A percentile compares a stretch with the other conserved stretches of the same genome.
phyloP scores from a whole-genome alignment of 2,113 vertebrate genomes.

The Prietella phreatophila region DNA sequence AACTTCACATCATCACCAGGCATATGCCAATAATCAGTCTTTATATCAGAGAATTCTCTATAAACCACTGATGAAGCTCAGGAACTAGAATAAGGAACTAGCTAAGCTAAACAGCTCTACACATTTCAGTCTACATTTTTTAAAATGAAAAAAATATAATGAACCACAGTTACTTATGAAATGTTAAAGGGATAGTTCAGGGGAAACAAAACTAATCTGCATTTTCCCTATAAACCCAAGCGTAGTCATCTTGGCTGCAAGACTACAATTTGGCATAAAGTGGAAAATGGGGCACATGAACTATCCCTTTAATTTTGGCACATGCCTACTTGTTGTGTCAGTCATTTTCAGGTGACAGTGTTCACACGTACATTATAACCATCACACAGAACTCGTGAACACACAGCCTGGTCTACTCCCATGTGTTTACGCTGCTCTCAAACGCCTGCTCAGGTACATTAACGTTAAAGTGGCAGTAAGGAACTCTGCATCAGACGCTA shows the following conservation, averaged over 20 bases:
- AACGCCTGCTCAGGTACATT: neutral
- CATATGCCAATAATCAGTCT: neutral
- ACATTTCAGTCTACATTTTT: neutral
- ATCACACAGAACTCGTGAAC: neutral
- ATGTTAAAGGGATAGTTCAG: neutral
- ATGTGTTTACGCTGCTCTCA: neutral
- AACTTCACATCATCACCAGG: slow-evolving; percentile 5
- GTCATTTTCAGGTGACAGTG: neutral
- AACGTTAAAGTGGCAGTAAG: neutral
- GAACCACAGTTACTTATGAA: neutral
- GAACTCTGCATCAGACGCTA: neutral
- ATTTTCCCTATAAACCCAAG: neutral
- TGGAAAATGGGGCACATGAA: neutral
- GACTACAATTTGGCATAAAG: neutral
- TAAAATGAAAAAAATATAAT: neutral
- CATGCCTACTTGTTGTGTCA: neutral
- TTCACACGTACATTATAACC: neutral
- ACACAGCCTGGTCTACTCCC: neutral
- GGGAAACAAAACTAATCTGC: neutral
- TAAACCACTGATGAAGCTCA: neutral
- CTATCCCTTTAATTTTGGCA: neutral
- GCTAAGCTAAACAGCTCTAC: neutral
- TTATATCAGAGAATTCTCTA: neutral
- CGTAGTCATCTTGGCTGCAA: neutral
- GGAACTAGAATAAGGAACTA: neutral